Conservation (phyloP, 2,797 vertebrate species). For the Eurystomus glaucurus region DNA sequence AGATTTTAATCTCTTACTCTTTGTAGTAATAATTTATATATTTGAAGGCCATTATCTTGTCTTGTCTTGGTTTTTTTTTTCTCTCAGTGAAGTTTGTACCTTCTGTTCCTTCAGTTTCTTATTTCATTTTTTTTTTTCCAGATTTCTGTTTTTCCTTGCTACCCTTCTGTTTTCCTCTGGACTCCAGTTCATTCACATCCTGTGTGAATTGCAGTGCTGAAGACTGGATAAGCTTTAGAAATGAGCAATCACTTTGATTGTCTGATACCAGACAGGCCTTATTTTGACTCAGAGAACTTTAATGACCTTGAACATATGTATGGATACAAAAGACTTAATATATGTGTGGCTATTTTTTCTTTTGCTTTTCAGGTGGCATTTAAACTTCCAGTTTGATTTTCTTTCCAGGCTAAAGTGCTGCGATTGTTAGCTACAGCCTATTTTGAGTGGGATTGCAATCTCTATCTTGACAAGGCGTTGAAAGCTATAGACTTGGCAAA, state of each 20-base stretch:
- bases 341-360: background rate
- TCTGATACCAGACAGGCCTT: background rate
- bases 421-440: constrained; percentile 91
- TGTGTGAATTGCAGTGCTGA: background rate
- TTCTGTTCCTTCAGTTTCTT: background rate
- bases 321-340: too few species aligned
- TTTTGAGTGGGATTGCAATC: constrained; percentile 88
- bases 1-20: background rate
- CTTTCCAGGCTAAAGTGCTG: constrained; percentile 89
- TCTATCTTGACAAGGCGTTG: constrained; percentile 89
- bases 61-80: background rate
- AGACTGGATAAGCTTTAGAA: background rate
- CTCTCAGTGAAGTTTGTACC: background rate
- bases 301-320: background rate
- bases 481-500: constrained; percentile 89
- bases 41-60: background rate
- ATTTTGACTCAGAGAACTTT: background rate
- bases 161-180: background rate
- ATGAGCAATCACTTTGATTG: background rate
- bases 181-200: background rate
- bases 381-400: background rate
- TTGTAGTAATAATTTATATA: background rate
- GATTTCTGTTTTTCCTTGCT: background rate
- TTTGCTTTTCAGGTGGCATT: background rate
- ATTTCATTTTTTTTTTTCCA: background rate